Percentiles rank a stretch among this genome's conserved stretches.
Evolutionary conservation across 2,888 invertebrate species (phyloP).

Genomic region (Cynaeus angustus): DNA sequence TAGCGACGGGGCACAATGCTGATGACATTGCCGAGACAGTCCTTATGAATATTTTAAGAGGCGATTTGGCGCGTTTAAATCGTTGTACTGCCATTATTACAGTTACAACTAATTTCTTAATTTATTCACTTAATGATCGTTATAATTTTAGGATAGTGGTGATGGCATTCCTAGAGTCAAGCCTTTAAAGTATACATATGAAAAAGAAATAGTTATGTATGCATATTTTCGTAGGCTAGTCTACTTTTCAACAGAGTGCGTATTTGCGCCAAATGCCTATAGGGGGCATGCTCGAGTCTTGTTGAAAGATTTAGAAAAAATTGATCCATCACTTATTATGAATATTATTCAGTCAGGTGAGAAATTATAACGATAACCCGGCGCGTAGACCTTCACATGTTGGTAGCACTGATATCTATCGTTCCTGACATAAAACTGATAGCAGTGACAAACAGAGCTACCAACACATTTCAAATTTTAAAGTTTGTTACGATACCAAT

Average conservation of each 20-base stretch:
- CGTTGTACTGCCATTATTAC: slow-evolving; percentile 94
- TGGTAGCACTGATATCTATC: no score
- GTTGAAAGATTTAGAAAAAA: slow-evolving; percentile 95
- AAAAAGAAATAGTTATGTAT: slow-evolving; percentile 99
- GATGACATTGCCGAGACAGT: slow-evolving; percentile 99
- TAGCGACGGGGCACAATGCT: slow-evolving; percentile 97
- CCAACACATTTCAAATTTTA: no score
- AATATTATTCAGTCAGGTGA: slow-evolving; percentile 92
- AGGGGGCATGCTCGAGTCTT: slow-evolving; percentile 92
- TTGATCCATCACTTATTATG: slow-evolving; percentile 93
- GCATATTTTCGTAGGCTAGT: slow-evolving; percentile 96
- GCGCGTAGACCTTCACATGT: no score
- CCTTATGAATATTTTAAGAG: slow-evolving; percentile 96
- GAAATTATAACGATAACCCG: no score
- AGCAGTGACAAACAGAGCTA: no score
- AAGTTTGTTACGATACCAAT: no score
- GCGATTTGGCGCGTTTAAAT: slow-evolving; percentile 94
- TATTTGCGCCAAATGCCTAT: slow-evolving; percentile 98
- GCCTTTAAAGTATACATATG: slow-evolving; percentile 97
- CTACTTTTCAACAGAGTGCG: slow-evolving; percentile 99
- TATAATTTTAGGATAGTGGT: slow-evolving; percentile 78
- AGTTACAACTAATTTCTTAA: slow-evolving; percentile 73
- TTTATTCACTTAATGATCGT: background rate
- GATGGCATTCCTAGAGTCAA: slow-evolving; percentile 93
- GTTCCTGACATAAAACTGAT: no score